Base-by-base conservation (phyloP, 2,888 invertebrate genomes). In the Drosophila infuscata region DNA sequence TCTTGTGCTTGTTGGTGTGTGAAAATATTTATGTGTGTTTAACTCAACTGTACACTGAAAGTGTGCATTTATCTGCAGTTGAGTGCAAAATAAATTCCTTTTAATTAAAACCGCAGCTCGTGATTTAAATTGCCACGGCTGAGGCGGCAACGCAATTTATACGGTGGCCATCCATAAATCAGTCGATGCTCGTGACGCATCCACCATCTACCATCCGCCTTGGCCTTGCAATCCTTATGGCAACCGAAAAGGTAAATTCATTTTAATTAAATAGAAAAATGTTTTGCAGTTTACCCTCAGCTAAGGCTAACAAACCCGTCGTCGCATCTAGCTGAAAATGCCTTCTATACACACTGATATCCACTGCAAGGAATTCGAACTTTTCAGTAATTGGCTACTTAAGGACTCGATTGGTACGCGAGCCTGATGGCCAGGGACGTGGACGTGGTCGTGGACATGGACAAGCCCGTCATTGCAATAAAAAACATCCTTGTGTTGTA, bases 221-320 rank as follows among this genome's bases (percentile, higher is more conserved):
- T 38, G 38, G 7, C n/a, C 43, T 20, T 41, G 12, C 30, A 46
- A 46, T 32, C 76, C 57, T 49, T 20, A 33, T 48, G 64, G 61
- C 67, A 67, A 59, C 53, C 76, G 64, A 74, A 85, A 87, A 86
- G 89, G 85, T 86, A 84, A 85, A 86, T 86, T 89, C 82, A 83
- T 89, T 85, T 86, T 86, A 86, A 87, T 88, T 89, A 87, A 89
- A 88, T 88, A 87, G 88, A 89, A 87, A 88, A 87, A 89, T 87
- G 85, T 89, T 90, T 88, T 81, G 82, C 81, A 89, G 75, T 76
- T 87, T 80, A 75, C 73, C 63, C 79, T 70, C 56, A 54, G 74
- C 62, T 38, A 56, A 56, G 29, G 56, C 75, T 80, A 85, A 79
- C 87, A 83, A 88, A 83, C 68, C 71, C 61, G 58, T 54, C 71